Evolutionary conservation across 2,113 vertebrate genomes (phyloP).

Genomic region (Atlantisia rogersi): DNA sequence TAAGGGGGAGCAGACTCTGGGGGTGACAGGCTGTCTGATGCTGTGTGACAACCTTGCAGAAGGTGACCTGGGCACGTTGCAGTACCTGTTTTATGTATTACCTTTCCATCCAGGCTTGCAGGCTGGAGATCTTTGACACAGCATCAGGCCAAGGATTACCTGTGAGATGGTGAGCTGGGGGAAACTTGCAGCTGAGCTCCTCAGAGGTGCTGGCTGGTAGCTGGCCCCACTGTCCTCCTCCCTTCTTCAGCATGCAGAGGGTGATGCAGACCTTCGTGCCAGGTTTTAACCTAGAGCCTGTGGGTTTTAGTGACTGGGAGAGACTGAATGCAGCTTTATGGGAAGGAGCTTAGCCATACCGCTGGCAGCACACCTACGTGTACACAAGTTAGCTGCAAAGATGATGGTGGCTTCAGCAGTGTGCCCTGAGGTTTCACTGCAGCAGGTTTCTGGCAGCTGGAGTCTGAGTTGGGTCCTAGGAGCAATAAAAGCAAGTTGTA

Average conservation of each 20-base stretch:
- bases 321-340: not conserved
- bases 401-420: not conserved
- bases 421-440: not conserved
- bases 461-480: not conserved
- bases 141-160: not conserved
- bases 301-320: fast-evolving
- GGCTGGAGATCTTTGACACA: not conserved
- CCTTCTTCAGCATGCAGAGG: not conserved
- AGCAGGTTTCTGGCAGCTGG: not conserved
- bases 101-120: not conserved
- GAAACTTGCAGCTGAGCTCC: not conserved
- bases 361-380: fast-evolving
- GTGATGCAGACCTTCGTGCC: not conserved
- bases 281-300: not conserved
- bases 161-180: not conserved
- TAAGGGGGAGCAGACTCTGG: not conserved
- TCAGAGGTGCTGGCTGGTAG: not conserved
- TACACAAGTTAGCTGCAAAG: not conserved
- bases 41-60: not conserved
- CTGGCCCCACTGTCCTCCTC: not conserved
- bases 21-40: not conserved
- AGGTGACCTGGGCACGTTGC: not conserved
- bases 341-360: not conserved
- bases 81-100: not conserved
- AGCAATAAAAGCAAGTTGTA: not conserved